Conservation (phyloP, 2,797 vertebrate species). For the Clarias platycephalus region DNA sequence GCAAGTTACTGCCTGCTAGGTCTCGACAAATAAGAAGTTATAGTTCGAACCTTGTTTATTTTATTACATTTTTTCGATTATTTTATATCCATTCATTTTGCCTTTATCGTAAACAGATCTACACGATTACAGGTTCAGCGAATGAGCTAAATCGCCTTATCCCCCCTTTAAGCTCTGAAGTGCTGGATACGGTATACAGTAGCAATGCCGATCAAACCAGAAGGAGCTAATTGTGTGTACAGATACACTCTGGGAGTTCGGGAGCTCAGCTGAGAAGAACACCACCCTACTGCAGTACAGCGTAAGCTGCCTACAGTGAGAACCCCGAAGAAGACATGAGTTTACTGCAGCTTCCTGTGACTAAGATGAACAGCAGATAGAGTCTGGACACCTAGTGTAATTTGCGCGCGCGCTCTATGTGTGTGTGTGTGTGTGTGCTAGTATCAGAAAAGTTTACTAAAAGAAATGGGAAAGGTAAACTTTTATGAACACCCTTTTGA, state of each 20-base stretch:
- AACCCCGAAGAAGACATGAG: neutral
- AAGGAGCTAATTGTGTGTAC: neutral
- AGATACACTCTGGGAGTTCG: neutral
- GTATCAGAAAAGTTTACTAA: neutral
- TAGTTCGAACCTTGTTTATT: neutral
- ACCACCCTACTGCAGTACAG: neutral
- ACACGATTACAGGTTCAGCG: neutral
- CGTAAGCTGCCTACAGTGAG: neutral
- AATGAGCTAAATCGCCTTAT: neutral
- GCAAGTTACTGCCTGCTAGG: conserved; percentile 16
- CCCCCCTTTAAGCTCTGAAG: neutral
- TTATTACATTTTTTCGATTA: neutral
- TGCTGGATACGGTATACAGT: neutral
- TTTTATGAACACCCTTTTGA: neutral
- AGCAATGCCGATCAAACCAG: neutral
- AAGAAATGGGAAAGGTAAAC: neutral
- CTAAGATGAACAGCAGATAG: neutral
- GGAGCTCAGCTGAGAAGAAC: neutral
- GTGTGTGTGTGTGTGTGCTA: conserved; percentile 13
- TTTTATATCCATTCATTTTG: neutral
- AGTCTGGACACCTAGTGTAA: neutral
- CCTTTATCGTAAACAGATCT: neutral
- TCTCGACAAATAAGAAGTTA: neutral
- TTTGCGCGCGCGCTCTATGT: neutral
- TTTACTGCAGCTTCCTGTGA: neutral